These are phyloP conservation scores for Rhabdophis nuchalis DNA, from an alignment of 2,797 vertebrate species.

Conservation along the genomic window DNA sequence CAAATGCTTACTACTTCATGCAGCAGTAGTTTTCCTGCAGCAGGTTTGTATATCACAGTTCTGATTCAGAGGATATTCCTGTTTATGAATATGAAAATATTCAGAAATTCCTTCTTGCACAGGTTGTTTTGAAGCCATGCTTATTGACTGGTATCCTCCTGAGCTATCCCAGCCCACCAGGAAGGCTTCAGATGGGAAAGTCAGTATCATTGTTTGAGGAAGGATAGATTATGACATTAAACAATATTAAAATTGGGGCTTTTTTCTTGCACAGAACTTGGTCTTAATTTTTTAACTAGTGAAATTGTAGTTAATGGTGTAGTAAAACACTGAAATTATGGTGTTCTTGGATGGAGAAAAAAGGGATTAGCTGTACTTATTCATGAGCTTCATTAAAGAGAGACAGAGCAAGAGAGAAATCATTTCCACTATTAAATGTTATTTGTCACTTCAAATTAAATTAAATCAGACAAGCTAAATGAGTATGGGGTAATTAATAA, in stretches of 20 bases:
- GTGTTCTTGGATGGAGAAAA: neutral
- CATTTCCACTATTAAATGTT: neutral
- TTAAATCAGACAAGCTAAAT: neutral
- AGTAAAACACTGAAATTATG: neutral
- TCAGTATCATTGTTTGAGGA: neutral
- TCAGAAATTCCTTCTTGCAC: neutral
- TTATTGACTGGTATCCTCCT: neutral
- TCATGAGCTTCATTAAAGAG: neutral
- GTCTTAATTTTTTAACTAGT: neutral
- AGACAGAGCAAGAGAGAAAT: neutral
- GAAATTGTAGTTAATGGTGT: neutral
- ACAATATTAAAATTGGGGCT: neutral
- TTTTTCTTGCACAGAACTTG: neutral
- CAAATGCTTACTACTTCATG: neutral
- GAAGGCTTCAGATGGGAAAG: neutral
- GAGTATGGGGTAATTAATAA: neutral
- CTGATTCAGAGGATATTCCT: neutral
- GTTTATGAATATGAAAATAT: neutral
- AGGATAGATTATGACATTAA: neutral
- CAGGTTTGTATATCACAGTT: neutral
- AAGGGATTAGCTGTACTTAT: neutral
- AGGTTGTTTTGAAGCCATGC: too few relatives aligned
- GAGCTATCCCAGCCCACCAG: neutral
- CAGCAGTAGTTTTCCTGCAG: neutral
- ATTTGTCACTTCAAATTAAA: slow-evolving; percentile 20